Evolutionary conservation across 2,113 vertebrate genomes (phyloP).

Genomic region (Mirounga angustirostris): DNA sequence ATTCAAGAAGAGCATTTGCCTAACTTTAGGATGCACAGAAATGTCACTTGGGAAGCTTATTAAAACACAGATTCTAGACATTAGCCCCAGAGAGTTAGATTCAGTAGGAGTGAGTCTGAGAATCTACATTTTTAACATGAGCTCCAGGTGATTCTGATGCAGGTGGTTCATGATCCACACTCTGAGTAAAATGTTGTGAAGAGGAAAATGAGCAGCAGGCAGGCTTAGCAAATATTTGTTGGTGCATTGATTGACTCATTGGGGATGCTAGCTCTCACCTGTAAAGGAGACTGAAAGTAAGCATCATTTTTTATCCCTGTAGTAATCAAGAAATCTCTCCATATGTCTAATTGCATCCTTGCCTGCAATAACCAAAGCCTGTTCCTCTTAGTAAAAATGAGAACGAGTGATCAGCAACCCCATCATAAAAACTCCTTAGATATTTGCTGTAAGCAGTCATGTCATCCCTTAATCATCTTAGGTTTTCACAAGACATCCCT

Average conservation of each 20-base stretch:
- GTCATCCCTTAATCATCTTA: neutral
- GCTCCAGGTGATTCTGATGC: conserved; percentile 73
- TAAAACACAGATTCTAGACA: conserved; percentile 60
- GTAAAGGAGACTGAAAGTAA: conserved; percentile 48
- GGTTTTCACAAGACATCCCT: conserved; percentile 28
- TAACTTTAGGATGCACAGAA: conserved; percentile 35
- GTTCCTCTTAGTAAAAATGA: conserved; percentile 32
- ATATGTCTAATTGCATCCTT: conserved; percentile 66
- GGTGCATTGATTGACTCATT: conserved; percentile 72
- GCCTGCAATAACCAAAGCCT: conserved; percentile 51
- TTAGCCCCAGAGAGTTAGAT: conserved; percentile 48
- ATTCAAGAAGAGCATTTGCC: conserved; percentile 28
- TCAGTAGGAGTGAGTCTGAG: conserved; percentile 13
- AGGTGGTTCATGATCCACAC: conserved; percentile 61
- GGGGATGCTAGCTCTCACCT: conserved; percentile 70
- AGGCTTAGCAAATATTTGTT: conserved; percentile 73
- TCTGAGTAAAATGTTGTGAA: conserved; percentile 67
- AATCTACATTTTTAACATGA: conserved; percentile 71
- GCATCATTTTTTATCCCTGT: conserved; percentile 58
- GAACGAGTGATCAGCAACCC: neutral
- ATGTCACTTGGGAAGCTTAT: conserved; percentile 66
- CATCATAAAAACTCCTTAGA: neutral
- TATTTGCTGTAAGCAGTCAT: neutral
- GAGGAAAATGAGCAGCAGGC: conserved; percentile 66
- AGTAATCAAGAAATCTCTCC: conserved; percentile 78